Conservation (phyloP, 2,888 invertebrate genomes). For the Crossocerus cetratus region DNA sequence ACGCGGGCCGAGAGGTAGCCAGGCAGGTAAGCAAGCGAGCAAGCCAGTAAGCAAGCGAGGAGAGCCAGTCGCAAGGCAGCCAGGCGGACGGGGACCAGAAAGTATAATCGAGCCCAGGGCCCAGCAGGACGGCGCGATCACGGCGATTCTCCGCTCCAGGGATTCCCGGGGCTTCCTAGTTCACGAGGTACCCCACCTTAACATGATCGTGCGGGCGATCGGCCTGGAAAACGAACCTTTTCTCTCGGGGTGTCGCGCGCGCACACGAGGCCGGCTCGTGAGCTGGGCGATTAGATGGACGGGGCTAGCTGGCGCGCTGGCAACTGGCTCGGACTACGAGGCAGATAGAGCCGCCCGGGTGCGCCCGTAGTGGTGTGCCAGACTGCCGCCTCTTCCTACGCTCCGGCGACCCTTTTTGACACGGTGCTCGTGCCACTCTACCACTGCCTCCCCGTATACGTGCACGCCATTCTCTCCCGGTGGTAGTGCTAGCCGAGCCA, state of each 20-base stretch:
- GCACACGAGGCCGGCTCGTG: constrained; percentile 73
- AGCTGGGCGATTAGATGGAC: constrained; percentile 63
- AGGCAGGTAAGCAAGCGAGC: constrained; percentile 6
- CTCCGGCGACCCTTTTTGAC: constrained; percentile 15
- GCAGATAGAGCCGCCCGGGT: constrained; percentile 53
- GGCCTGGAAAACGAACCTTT: constrained; percentile 59
- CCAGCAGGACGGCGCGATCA: constrained; percentile 22
- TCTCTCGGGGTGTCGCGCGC: constrained; percentile 60
- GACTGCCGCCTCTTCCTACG: constrained; percentile 51
- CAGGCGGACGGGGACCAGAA: constrained; percentile 28
- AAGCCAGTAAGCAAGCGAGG: neutral
- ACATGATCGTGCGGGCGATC: constrained; percentile 58
- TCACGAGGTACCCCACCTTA: constrained; percentile 61
- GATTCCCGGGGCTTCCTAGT: constrained; percentile 37
- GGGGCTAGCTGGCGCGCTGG: constrained; percentile 62
- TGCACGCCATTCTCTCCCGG: constrained; percentile 30
- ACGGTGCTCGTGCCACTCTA: constrained; percentile 38
- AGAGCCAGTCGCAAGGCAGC: constrained; percentile 47
- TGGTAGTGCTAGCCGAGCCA: constrained; percentile 46
- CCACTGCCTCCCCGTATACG: constrained; percentile 18
- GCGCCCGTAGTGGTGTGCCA: constrained; percentile 44
- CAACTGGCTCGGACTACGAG: constrained; percentile 61
- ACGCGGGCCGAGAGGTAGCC: constrained; percentile 25
- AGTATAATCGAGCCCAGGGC: constrained; percentile 37
- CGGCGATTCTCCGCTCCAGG: constrained; percentile 34